Percentiles rank a stretch among this genome's conserved stretches.
phyloP scores from a whole-genome alignment of 2,797 vertebrate genomes.

The Microtus californicus region DNA sequence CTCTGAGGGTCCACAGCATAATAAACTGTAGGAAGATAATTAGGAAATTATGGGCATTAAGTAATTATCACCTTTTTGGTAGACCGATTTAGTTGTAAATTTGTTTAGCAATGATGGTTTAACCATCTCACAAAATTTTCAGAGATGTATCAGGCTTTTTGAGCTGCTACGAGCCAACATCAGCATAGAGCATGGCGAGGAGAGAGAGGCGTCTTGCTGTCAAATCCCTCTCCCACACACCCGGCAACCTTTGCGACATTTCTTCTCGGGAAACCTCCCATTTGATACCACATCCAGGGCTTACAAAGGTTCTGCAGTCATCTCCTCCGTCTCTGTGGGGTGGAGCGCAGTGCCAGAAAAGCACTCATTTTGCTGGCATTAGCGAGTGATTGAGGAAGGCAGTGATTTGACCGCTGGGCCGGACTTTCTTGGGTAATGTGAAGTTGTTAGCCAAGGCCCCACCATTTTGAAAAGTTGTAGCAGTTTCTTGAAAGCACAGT shows the following conservation, averaged over 20 bases:
- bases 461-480: neutral
- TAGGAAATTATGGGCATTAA: slow-evolving; percentile 55
- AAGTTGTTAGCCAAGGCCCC: neutral
- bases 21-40: slow-evolving; percentile 58
- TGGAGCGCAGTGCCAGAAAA: neutral
- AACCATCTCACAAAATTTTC: slow-evolving; percentile 58
- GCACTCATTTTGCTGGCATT: neutral
- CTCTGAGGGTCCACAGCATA: slow-evolving; percentile 30
- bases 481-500: neutral
- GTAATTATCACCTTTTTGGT: slow-evolving; percentile 60
- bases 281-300: neutral
- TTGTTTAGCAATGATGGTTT: slow-evolving; percentile 64
- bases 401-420: neutral
- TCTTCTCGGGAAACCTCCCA: neutral
- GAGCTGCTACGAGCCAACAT: neutral
- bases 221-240: neutral
- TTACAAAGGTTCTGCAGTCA: slow-evolving; percentile 17
- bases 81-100: slow-evolving; percentile 57
- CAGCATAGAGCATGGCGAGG: neutral
- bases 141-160: slow-evolving; percentile 26
- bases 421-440: slow-evolving; percentile 3
- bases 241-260: slow-evolving; percentile 32
- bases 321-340: neutral
- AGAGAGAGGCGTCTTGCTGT: neutral
- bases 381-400: neutral